These are phyloP conservation scores for Brachylomia viminalis DNA, from an alignment of 2,888 invertebrate species.

Conservation along the genomic window DNA sequence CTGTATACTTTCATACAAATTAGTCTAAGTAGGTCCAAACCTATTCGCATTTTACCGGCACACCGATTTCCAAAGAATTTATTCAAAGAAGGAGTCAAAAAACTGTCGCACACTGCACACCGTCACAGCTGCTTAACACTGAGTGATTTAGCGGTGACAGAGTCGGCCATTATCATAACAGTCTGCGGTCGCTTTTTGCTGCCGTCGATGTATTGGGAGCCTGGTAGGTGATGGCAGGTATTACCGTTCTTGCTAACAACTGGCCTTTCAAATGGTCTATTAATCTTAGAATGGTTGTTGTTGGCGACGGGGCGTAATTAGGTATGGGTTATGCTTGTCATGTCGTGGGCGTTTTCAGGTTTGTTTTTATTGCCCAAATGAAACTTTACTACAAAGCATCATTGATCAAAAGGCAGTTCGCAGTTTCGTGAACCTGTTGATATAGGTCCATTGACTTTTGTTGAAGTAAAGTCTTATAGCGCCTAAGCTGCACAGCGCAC, in stretches of 20 bases:
- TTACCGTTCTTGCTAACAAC: conserved; percentile 37
- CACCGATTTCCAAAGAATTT: conserved; percentile 35
- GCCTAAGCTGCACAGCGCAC: too few relatives aligned
- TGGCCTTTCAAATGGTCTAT: conserved; percentile 21
- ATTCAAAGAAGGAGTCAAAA: conserved; percentile 52
- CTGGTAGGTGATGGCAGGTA: conserved; percentile 24
- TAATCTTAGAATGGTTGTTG: conserved; percentile 33
- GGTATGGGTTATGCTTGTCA: background rate
- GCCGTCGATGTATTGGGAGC: conserved; percentile 30
- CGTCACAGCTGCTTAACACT: conserved; percentile 50
- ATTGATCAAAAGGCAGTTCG: too few relatives aligned
- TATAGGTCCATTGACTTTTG: too few relatives aligned
- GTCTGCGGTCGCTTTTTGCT: conserved; percentile 59
- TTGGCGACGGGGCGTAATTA: conserved; percentile 19
- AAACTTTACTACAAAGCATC: too few relatives aligned
- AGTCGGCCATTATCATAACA: conserved; percentile 59
- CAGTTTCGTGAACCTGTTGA: too few relatives aligned
- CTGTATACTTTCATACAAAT: background rate
- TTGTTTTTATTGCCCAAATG: background rate
- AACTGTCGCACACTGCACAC: conserved; percentile 36
- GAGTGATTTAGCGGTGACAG: conserved; percentile 63
- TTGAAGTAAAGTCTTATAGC: too few relatives aligned
- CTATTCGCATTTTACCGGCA: conserved; percentile 32
- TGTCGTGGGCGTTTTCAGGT: too few relatives aligned
- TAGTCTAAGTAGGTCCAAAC: conserved; percentile 7